phyloP scores from a whole-genome alignment of 2,113 vertebrate genomes.

The Mobula birostris region DNA sequence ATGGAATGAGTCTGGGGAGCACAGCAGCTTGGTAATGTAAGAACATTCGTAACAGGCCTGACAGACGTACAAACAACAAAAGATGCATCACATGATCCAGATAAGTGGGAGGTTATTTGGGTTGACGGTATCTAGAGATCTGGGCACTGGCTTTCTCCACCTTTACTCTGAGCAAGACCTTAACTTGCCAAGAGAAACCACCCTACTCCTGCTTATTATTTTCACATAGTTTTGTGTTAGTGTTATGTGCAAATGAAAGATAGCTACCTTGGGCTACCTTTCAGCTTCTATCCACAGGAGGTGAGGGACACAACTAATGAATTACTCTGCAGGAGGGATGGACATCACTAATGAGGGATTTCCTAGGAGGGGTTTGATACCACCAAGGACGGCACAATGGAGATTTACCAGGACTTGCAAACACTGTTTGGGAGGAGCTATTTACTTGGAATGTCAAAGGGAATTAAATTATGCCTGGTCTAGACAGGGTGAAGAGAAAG shows the following conservation, averaged over 20 bases:
- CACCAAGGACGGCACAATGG: too few species aligned
- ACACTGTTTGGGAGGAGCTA: too few species aligned
- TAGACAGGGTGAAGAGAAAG: too few species aligned
- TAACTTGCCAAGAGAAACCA: neutral
- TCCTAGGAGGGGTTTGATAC: too few species aligned
- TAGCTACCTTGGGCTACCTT: neutral
- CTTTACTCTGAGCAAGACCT: neutral
- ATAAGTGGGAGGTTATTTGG: neutral
- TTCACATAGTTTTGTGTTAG: neutral
- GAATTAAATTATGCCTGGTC: too few species aligned
- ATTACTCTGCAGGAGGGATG: too few species aligned
- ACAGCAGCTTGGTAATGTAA: neutral
- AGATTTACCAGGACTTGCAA: too few species aligned
- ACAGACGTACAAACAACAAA: neutral
- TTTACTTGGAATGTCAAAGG: too few species aligned
- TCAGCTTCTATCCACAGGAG: neutral
- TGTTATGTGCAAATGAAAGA: neutral
- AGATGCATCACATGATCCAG: neutral
- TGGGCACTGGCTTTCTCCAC: neutral
- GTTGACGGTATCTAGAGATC: neutral
- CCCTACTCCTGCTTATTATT: neutral
- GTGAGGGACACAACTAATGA: too few species aligned
- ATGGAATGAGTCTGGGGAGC: neutral
- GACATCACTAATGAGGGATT: too few species aligned
- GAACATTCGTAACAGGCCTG: neutral